Conservation (phyloP, 2,797 vertebrate genomes). For the Cichlasoma orientale region DNA sequence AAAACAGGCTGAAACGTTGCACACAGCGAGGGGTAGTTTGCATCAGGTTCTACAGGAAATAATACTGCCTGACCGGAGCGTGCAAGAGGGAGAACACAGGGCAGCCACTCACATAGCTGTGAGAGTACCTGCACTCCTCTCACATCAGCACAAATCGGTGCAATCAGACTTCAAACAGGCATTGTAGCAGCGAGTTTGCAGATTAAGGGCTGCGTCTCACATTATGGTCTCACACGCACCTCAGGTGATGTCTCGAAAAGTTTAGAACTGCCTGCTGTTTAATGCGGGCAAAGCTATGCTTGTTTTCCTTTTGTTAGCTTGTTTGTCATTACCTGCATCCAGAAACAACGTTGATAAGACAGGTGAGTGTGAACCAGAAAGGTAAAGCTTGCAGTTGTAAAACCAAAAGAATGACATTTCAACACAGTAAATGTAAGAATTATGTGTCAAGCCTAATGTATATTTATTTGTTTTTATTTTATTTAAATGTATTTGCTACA, state of each 20-base stretch:
- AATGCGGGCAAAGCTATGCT: not conserved
- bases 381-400: not conserved
- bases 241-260: not conserved
- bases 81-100: not conserved
- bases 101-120: not conserved
- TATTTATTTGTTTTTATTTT: no score
- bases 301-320: not conserved
- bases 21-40: not conserved
- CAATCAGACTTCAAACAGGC: not conserved
- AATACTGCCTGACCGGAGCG: not conserved
- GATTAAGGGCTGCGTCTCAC: not conserved
- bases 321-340: not conserved
- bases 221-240: not conserved
- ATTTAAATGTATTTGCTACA: not conserved
- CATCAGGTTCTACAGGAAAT: constrained; percentile 1
- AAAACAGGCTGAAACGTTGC: not conserved
- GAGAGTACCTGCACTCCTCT: not conserved
- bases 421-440: not conserved
- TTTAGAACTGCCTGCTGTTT: not conserved
- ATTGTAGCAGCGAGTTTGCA: not conserved
- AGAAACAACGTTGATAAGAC: not conserved
- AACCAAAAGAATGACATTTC: not conserved
- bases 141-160: not conserved
- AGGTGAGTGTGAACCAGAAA: not conserved
- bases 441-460: not conserved